Evolutionary conservation across 2,113 vertebrate genomes (phyloP).

Genomic region (Anarrhichthys ocellatus): DNA sequence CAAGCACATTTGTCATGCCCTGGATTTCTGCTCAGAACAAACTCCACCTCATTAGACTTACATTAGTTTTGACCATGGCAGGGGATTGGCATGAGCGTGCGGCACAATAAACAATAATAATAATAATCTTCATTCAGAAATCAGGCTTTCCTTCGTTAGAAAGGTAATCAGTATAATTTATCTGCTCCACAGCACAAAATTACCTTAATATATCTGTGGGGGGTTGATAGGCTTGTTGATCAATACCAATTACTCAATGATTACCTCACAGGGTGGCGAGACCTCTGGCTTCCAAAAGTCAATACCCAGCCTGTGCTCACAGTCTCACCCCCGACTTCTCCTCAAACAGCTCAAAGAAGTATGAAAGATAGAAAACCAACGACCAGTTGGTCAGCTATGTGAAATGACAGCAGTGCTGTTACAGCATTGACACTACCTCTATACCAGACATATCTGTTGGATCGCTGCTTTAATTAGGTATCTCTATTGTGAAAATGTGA

Average conservation of each 20-base stretch:
- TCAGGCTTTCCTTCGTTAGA: slow-evolving; percentile 36
- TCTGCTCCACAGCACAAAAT: slow-evolving; percentile 27
- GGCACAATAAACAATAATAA: slow-evolving; percentile 16
- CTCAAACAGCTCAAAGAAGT: slow-evolving; percentile 3
- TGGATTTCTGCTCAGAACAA: slow-evolving; percentile 23
- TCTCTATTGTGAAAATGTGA: background rate
- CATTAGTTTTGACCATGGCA: background rate
- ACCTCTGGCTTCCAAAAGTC: slow-evolving; percentile 50
- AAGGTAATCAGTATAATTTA: slow-evolving; percentile 27
- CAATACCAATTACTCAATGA: slow-evolving; percentile 62
- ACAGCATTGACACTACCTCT: background rate
- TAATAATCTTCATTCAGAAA: slow-evolving; percentile 11
- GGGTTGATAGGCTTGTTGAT: slow-evolving; percentile 53
- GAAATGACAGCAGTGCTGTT: slow-evolving; percentile 8
- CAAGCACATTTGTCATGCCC: slow-evolving; percentile 25
- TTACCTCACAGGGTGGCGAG: slow-evolving; percentile 44
- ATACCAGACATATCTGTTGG: slow-evolving; percentile 8
- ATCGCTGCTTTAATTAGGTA: slow-evolving; percentile 35
- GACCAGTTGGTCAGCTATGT: background rate
- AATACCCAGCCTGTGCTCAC: slow-evolving; percentile 8
- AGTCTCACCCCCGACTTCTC: background rate
- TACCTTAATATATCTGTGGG: slow-evolving; percentile 39
- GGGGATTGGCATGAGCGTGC: background rate
- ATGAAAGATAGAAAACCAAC: background rate
- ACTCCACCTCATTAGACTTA: slow-evolving; percentile 24